Percentiles rank a stretch among this genome's conserved stretches.
phyloP scores from a whole-genome alignment of 2,113 vertebrate genomes.

The Ascaphus truei region DNA sequence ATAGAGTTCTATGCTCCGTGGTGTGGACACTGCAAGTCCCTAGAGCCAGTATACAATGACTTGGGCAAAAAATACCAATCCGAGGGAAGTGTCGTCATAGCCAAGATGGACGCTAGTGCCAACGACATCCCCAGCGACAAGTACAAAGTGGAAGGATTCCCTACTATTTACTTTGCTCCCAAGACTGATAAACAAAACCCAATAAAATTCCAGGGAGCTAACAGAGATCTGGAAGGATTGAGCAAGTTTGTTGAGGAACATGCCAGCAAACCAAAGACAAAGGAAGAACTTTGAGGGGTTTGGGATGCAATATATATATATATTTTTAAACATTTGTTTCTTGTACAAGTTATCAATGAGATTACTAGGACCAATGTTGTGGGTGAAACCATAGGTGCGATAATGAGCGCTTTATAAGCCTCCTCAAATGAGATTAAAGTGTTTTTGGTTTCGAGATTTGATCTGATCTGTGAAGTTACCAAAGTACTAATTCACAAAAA shows the following conservation, averaged over 20 bases:
- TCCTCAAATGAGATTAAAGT: neutral
- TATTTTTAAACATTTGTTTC: neutral
- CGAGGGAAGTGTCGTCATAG: conserved; percentile 85
- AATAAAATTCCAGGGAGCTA: conserved; percentile 79
- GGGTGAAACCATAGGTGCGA: neutral
- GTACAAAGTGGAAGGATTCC: conserved; percentile 91
- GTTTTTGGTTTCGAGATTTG: neutral
- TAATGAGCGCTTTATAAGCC: neutral
- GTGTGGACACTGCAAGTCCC: conserved; percentile 95
- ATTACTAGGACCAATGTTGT: neutral
- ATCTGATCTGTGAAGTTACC: too few relatives aligned
- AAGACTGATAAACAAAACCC: conserved; percentile 83
- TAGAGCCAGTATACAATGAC: conserved; percentile 81
- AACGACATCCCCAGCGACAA: conserved; percentile 76
- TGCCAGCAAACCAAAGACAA: conserved; percentile 66
- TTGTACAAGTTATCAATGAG: neutral
- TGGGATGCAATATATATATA: neutral
- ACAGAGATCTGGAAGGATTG: conserved; percentile 83
- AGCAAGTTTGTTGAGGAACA: conserved; percentile 90
- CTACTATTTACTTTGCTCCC: conserved; percentile 90
- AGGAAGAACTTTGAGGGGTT: conserved; percentile 53
- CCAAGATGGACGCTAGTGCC: conserved; percentile 93
- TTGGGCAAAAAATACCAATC: conserved; percentile 90
- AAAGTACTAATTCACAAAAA: too few relatives aligned
- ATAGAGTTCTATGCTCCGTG: conserved; percentile 95